These are phyloP conservation scores for Aethes cnicana DNA, from an alignment of 2,888 invertebrate genomes.

Conservation along the genomic window DNA sequence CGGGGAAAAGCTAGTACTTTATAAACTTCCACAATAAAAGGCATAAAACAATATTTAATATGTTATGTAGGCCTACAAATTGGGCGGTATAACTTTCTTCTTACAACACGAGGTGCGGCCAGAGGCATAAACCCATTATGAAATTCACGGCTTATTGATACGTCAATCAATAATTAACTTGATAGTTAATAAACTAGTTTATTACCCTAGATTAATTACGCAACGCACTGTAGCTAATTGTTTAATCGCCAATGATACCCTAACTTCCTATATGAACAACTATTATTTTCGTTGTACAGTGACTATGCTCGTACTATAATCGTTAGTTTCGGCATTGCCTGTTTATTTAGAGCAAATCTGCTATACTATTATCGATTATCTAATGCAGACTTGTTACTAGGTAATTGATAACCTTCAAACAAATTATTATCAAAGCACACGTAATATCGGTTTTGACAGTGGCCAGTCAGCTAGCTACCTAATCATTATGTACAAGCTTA, in stretches of 20 bases:
- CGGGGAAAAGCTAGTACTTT: too few species aligned
- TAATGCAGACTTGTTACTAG: conserved; percentile 22
- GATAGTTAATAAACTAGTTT: conserved; percentile 6
- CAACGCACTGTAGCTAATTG: conserved; percentile 9
- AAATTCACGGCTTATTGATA: conserved; percentile 13
- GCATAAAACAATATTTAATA: too few species aligned
- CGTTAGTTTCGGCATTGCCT: conserved; percentile 11
- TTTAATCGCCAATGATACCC: conserved; percentile 14
- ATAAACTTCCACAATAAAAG: too few species aligned
- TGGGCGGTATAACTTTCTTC: too few species aligned
- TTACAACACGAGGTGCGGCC: too few species aligned
- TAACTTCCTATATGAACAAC: conserved; percentile 2
- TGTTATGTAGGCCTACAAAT: too few species aligned
- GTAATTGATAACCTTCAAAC: conserved; percentile 28
- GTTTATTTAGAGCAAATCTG: conserved; percentile 8
- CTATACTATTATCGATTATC: conserved; percentile 8
- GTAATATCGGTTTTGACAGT: conserved; percentile 22
- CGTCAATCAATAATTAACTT: conserved; percentile 25
- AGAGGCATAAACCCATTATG: conserved; percentile 2
- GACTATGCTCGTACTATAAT: conserved; percentile 9
- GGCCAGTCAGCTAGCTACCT: conserved; percentile 15
- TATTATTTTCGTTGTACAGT: conserved; percentile 12
- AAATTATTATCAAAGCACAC: conserved; percentile 10
- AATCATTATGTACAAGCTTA: conserved; percentile 23
- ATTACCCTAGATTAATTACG: conserved; percentile 9